Percentiles rank a stretch among this genome's conserved stretches.
phyloP scores from a whole-genome alignment of 2,888 invertebrate species.

The Toxonevra muliebris region DNA sequence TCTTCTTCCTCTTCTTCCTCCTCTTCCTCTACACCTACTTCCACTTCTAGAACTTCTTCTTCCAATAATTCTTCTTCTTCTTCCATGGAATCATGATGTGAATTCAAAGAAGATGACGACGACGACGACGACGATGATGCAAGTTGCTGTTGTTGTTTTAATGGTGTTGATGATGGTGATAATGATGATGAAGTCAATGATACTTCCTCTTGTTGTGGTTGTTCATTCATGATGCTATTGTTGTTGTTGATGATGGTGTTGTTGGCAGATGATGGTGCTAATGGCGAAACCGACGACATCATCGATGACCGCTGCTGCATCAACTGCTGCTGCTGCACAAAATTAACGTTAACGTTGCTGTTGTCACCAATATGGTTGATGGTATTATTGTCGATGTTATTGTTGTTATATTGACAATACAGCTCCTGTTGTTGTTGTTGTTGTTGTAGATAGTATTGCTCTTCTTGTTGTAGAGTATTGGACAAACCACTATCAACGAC shows the following conservation, averaged over 20 bases:
- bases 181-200: constrained; percentile 31
- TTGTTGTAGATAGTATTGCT: constrained; percentile 58
- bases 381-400: constrained; percentile 46
- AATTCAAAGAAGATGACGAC: too few species aligned
- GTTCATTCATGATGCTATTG: constrained; percentile 20
- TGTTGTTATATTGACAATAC: constrained; percentile 45
- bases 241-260: constrained; percentile 28
- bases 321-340: constrained; percentile 60
- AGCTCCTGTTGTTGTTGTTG: constrained; percentile 48
- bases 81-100: too few species aligned
- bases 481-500: constrained; percentile 64
- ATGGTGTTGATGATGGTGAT: constrained; percentile 48
- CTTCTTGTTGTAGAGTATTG: constrained; percentile 61
- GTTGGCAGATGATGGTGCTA: constrained; percentile 29
- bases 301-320: constrained; percentile 63
- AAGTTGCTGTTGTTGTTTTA: constrained; percentile 45
- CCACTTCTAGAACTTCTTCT: constrained; percentile 23
- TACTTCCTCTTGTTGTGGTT: constrained; percentile 36
- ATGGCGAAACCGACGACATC: constrained; percentile 56
- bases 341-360: constrained; percentile 52
- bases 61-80: too few species aligned
- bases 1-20: constrained; percentile 10
- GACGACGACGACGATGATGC: constrained; percentile 49
- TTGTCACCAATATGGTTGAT: constrained; percentile 42
- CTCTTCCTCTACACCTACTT: constrained; percentile 27